Evolutionary conservation across 2,797 vertebrate genomes (phyloP).

Genomic region (Notoglanidium macrostoma): DNA sequence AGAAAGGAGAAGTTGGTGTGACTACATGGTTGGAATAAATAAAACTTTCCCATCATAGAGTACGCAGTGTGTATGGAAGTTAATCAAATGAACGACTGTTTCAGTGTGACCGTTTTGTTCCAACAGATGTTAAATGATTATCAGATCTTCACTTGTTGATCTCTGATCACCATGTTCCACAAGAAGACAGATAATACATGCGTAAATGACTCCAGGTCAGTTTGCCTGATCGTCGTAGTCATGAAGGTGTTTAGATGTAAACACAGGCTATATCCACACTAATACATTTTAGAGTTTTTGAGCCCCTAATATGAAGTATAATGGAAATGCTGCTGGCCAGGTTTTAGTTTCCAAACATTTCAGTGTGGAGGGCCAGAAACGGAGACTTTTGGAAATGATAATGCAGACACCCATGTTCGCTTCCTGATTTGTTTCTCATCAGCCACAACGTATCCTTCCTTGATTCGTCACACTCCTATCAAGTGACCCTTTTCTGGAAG

Average conservation of each 20-base stretch:
- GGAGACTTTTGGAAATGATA: no score
- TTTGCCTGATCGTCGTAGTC: not conserved
- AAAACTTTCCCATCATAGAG: not conserved
- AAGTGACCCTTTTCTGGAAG: no score
- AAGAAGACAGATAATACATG: not conserved
- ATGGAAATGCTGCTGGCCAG: no score
- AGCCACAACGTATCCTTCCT: no score
- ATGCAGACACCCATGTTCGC: no score
- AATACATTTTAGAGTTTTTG: no score
- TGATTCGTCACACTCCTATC: no score
- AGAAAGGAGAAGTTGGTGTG: constrained; percentile 10
- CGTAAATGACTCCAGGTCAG: not conserved
- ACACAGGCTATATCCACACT: not conserved
- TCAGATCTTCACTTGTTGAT: not conserved
- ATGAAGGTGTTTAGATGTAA: not conserved
- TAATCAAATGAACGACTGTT: not conserved
- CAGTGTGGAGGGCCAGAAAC: no score
- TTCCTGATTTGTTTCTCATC: no score
- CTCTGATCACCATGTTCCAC: not conserved
- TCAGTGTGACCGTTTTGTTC: not conserved
- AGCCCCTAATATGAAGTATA: no score
- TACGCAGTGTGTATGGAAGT: not conserved
- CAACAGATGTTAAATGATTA: not conserved
- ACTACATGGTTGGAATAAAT: not conserved
- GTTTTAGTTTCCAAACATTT: no score